These are phyloP conservation scores for Drosophila azteca DNA, from an alignment of 1,140 invertebrate genomes.

Conservation along the genomic window DNA sequence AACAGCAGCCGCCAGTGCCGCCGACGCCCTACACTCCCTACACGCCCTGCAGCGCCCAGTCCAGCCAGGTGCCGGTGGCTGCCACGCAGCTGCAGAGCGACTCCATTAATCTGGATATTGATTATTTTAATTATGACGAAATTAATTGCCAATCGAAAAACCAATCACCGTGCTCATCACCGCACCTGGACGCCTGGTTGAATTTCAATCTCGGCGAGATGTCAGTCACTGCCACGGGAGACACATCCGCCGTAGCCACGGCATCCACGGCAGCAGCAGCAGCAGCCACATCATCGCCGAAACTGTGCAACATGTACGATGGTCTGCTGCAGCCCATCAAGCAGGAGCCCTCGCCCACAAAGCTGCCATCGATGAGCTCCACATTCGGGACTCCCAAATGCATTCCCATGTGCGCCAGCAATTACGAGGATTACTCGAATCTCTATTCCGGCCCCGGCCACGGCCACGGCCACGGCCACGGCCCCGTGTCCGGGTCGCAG, in stretches of 20 bases:
- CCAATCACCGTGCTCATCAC: slow-evolving; percentile 83
- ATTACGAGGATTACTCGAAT: slow-evolving; percentile 63
- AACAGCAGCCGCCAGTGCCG: slow-evolving; percentile 6
- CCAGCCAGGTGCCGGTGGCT: slow-evolving; percentile 21
- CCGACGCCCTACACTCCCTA: slow-evolving; percentile 65
- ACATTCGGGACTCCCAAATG: slow-evolving; percentile 81
- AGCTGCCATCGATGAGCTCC: slow-evolving; percentile 77
- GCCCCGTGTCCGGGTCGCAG: slow-evolving; percentile 20
- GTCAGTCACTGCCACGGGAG: slow-evolving; percentile 4
- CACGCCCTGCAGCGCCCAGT: slow-evolving; percentile 58
- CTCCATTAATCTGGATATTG: slow-evolving; percentile 72
- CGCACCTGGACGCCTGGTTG: slow-evolving; percentile 82
- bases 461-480: too few species aligned
- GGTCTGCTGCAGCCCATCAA: slow-evolving; percentile 39
- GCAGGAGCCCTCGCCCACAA: slow-evolving; percentile 40
- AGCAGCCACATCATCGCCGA: slow-evolving; percentile 46
- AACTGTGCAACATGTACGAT: slow-evolving; percentile 65
- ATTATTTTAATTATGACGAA: slow-evolving; percentile 83
- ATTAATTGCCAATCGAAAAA: slow-evolving; percentile 84
- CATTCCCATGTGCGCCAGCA: slow-evolving; percentile 57
- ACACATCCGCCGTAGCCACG: slow-evolving; percentile 1
- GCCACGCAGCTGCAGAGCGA: slow-evolving; percentile 13
- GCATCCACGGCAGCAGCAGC: slow-evolving; percentile 4
- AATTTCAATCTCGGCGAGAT: slow-evolving; percentile 73
- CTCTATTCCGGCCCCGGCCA: slow-evolving; percentile 42